Evolutionary conservation across 2,888 invertebrate genomes (phyloP).

Genomic region (Harmothoe impar): DNA sequence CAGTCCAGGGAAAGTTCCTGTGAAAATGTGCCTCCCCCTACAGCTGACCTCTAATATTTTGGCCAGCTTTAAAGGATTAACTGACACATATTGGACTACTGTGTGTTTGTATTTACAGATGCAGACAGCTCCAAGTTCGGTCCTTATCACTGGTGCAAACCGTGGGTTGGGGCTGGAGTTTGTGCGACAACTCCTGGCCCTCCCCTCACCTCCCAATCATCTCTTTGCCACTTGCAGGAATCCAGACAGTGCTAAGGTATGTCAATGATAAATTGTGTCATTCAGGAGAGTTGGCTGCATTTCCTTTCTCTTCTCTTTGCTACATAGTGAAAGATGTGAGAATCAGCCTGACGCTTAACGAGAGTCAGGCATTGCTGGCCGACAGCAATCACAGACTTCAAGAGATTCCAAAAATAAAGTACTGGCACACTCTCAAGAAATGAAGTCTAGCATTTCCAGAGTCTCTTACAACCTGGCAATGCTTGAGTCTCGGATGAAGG

Average conservation of each 20-base stretch:
- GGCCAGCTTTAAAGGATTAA: no score
- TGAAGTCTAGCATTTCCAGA: no score
- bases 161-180: constrained; percentile 70
- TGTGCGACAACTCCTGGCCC: constrained; percentile 66
- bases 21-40: no score
- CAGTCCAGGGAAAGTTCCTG: no score
- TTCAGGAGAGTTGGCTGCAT: background rate
- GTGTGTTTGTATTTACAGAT: constrained; percentile 7
- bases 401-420: no score
- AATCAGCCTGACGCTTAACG: background rate
- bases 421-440: no score
- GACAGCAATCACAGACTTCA: no score
- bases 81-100: background rate
- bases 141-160: constrained; percentile 70
- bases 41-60: no score
- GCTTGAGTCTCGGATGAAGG: no score
- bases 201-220: constrained; percentile 66
- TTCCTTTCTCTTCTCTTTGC: background rate
- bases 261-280: background rate
- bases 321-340: background rate
- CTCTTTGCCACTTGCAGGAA: constrained; percentile 68
- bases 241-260: constrained; percentile 66
- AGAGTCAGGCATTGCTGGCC: no score
- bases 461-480: no score
- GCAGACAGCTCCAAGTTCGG: constrained; percentile 60